Base-by-base conservation (phyloP, 2,113 vertebrate genomes). In the Phycodurus eques region DNA sequence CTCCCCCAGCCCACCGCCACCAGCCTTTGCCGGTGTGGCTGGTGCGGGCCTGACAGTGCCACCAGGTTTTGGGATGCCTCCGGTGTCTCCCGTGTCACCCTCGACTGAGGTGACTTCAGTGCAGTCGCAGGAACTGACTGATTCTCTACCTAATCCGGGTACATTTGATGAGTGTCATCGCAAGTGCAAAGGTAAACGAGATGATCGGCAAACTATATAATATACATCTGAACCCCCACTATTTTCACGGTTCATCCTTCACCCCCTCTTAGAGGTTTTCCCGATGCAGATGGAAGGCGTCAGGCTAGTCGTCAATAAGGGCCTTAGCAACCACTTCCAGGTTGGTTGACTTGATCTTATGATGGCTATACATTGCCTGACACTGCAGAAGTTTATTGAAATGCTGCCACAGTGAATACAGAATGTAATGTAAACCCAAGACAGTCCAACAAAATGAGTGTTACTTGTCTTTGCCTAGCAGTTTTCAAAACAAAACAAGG, bases 291-390 rank as follows among this genome's bases (percentile, higher is more conserved):
- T 96, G 94, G 95, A 97, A 79, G 96, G 96, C 1, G 95, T 96
- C 78, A 94, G 95, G 53, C 88, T 97, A 83, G 90, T 94, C 43
- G 94, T 97, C 67, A 97, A 97, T 90, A 97, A 97, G 80, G 96
- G 95, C 22, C 89, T 97, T 73, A 97, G 96, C 86, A 97, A 96
- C 86, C 93, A 96, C 71, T 97, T 97, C 87, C 96, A 97, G 92
- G 95, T 97, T 68, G n/a, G 64, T 47, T 46, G n/a, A 46, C 43
- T 47, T 9, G 3, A 13, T 15, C 27, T 66, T 13, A 13, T 43
- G 39, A 22, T 42, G 33, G 2, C n/a, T 57, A 15, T 60, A 17
- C 13, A 14, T 27, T 31, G 27, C 11, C 11, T 56, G 22, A 59
- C 13, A 59, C 10, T 13, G 14, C 47, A 49, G 5, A 11, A 10